phyloP scores from a whole-genome alignment of 2,113 vertebrate genomes.

The Phrynosoma blainvillii region DNA sequence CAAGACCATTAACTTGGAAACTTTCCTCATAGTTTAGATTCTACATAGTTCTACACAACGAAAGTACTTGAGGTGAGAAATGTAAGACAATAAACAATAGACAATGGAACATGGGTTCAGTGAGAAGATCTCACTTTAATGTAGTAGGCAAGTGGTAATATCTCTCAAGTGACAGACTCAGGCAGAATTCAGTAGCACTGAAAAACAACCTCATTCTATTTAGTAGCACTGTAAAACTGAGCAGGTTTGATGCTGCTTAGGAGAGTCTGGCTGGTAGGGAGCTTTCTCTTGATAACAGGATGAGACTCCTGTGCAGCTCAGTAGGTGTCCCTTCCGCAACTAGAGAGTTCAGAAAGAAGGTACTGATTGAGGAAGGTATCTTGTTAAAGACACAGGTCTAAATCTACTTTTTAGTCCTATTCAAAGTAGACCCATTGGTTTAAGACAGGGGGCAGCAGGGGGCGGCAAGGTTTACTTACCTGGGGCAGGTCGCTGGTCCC shows the following conservation, averaged over 20 bases:
- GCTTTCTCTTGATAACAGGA: neutral
- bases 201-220: constrained; percentile 3
- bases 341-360: no score
- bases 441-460: no score
- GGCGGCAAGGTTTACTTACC: no score
- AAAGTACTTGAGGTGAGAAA: neutral
- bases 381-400: no score
- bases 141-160: constrained; percentile 29
- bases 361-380: no score
- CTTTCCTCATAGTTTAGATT: no score
- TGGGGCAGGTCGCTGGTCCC: no score
- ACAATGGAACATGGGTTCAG: neutral
- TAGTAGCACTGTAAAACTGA: neutral
- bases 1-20: neutral
- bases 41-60: neutral
- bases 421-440: no score
- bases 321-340: no score
- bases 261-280: neutral
- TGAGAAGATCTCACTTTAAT: constrained; percentile 29
- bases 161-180: constrained; percentile 13
- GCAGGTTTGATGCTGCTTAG: neutral
- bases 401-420: no score
- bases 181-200: neutral
- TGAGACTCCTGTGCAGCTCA: no score
- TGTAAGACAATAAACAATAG: constrained; percentile 14